These are phyloP conservation scores for Tetramorium bicarinatum DNA, from an alignment of 2,888 invertebrate genomes.

Conservation along the genomic window DNA sequence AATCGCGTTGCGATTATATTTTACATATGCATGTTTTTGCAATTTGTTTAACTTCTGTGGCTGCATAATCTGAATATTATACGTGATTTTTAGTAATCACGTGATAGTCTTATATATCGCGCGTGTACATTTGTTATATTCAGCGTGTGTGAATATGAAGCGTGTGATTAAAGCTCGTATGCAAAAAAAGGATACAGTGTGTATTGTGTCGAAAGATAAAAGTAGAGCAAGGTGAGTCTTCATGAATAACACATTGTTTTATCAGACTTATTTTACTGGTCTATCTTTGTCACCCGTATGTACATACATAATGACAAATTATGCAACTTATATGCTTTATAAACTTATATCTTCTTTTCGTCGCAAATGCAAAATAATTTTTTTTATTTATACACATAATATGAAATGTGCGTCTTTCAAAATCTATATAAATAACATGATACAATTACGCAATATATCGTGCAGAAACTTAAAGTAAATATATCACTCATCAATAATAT, in stretches of 20 bases:
- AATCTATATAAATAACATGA: not conserved
- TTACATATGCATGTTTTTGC: constrained; percentile 44
- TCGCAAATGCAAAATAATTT: not conserved
- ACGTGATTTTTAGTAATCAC: constrained; percentile 40
- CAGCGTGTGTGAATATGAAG: not conserved
- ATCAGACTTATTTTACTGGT: constrained; percentile 42
- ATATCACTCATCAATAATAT: constrained; percentile 18
- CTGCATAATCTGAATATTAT: constrained; percentile 39
- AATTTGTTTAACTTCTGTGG: constrained; percentile 45
- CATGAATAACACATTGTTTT: constrained; percentile 74
- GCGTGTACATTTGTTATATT: constrained; percentile 11
- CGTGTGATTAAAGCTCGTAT: not conserved
- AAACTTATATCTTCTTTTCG: not conserved
- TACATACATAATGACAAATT: constrained; percentile 15
- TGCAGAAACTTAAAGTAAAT: not conserved
- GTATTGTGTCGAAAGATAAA: constrained; percentile 48
- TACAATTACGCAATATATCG: constrained; percentile 11
- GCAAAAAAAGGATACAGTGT: not conserved
- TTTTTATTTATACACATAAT: not conserved
- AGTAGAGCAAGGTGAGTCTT: constrained; percentile 80
- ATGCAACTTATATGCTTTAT: not conserved
- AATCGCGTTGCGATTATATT: constrained; percentile 13
- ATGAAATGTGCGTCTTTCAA: not conserved
- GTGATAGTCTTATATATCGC: constrained; percentile 2
- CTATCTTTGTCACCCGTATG: not conserved